These are phyloP conservation scores for Calliphora vomitoria DNA, from an alignment of 2,888 invertebrate genomes.

Conservation along the genomic window DNA sequence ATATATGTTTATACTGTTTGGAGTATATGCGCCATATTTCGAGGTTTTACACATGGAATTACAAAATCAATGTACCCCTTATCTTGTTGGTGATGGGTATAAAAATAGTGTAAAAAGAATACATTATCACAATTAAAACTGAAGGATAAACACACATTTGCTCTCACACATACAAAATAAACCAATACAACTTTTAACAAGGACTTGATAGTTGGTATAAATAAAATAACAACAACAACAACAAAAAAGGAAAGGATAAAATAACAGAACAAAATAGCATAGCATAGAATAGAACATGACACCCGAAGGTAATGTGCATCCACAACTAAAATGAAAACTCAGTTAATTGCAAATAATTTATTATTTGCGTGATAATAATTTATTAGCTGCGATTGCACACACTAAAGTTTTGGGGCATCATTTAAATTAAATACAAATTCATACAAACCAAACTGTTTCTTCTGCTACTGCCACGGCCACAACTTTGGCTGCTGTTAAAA, in stretches of 20 bases:
- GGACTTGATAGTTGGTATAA: conserved; percentile 14
- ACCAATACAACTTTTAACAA: conserved; percentile 2
- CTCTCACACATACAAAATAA: background rate
- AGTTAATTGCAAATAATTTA: conserved; percentile 74
- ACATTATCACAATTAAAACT: no score
- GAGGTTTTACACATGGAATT: no score
- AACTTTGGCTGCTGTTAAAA: background rate
- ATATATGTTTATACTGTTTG: no score
- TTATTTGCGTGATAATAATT: conserved; percentile 65
- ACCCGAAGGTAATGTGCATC: conserved; percentile 58
- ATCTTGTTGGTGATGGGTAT: no score
- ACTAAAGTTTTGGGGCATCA: conserved; percentile 46
- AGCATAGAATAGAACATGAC: conserved; percentile 27
- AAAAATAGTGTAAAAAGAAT: no score
- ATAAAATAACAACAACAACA: conserved; percentile 10
- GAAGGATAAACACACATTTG: no score
- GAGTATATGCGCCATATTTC: no score
- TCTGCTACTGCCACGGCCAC: background rate
- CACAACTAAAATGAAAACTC: conserved; percentile 62
- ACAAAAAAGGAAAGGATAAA: conserved; percentile 22
- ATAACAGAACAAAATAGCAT: conserved; percentile 7
- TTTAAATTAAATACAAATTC: conserved; percentile 49
- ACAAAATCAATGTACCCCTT: no score
- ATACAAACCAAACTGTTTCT: conserved; percentile 18
- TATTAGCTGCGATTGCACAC: conserved; percentile 60